phyloP scores from a whole-genome alignment of 2,888 invertebrate species.

The Pardosa pseudoannulata region DNA sequence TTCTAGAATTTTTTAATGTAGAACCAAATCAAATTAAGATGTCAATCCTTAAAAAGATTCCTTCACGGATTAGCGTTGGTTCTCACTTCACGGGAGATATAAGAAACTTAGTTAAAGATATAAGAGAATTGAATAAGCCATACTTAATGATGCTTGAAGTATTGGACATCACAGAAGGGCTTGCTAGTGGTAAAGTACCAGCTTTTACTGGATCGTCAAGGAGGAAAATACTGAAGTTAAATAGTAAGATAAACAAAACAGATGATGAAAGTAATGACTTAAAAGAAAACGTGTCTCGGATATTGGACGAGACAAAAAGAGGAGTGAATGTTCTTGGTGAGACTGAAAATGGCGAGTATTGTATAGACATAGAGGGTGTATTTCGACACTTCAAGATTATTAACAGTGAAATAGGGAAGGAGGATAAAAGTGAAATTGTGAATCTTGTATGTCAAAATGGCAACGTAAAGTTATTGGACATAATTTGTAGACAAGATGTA shows the following conservation, averaged over 20 bases:
- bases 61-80: too few species aligned
- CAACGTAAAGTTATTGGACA: constrained; percentile 17
- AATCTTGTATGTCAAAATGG: constrained; percentile 22
- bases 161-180: neutral
- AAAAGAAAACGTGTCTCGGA: too few species aligned
- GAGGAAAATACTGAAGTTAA: neutral
- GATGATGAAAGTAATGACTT: too few species aligned
- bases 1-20: neutral
- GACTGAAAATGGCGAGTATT: too few species aligned
- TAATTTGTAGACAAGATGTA: constrained; percentile 7
- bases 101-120: too few species aligned
- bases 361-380: constrained; percentile 18
- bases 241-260: neutral
- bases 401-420: constrained; percentile 16
- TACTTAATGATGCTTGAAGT: too few species aligned
- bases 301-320: neutral
- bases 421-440: constrained; percentile 27
- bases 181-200: neutral
- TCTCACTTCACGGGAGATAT: too few species aligned
- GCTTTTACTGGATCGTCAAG: constrained; percentile 10
- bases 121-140: too few species aligned
- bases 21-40: too few species aligned
- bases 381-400: constrained; percentile 13
- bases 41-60: too few species aligned
- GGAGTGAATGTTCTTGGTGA: constrained; percentile 7